A percentile compares a stretch with the other conserved stretches of the same genome.
These are phyloP conservation scores for Cyprinodon variegatus DNA, from an alignment of 2,113 vertebrate genomes.

Conservation along the genomic window DNA sequence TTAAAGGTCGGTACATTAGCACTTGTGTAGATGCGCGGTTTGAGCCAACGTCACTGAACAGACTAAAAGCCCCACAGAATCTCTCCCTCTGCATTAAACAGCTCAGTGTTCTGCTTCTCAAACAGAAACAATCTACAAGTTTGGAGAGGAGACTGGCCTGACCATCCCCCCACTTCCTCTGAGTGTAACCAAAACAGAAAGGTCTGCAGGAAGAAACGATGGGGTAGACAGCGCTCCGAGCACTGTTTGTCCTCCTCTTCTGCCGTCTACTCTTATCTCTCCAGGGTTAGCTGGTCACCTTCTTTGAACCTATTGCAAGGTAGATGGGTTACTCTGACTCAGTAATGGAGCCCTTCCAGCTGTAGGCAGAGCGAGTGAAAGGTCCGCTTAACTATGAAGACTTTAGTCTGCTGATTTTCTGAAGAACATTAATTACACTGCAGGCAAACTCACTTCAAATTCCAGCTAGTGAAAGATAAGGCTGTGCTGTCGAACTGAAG, in stretches of 20 bases:
- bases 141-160: slow-evolving; percentile 25
- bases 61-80: slow-evolving; percentile 65
- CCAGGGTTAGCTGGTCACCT: slow-evolving; percentile 42
- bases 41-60: slow-evolving; percentile 48
- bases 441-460: slow-evolving; percentile 73
- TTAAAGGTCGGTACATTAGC: slow-evolving; percentile 80
- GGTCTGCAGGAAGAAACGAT: slow-evolving; percentile 26
- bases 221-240: slow-evolving; percentile 45
- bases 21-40: slow-evolving; percentile 66
- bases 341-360: slow-evolving; percentile 57
- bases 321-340: slow-evolving; percentile 42
- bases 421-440: slow-evolving; percentile 77
- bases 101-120: slow-evolving; percentile 52
- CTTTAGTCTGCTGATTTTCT: slow-evolving; percentile 48
- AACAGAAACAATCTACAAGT: slow-evolving; percentile 44
- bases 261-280: slow-evolving; percentile 45
- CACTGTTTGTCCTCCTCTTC: slow-evolving; percentile 45
- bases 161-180: slow-evolving; percentile 2
- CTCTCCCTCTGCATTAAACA: slow-evolving; percentile 57
- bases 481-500: slow-evolving; percentile 44
- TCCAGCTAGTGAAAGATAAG: slow-evolving; percentile 65
- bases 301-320: slow-evolving; percentile 46
- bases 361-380: slow-evolving; percentile 52
- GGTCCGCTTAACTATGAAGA: slow-evolving; percentile 50
- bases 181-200: slow-evolving; percentile 40